Evolutionary conservation across 2,113 vertebrate species (phyloP), one percentile per base, ranked within the genome.

Genomic region (Prinia subflava): DNA sequence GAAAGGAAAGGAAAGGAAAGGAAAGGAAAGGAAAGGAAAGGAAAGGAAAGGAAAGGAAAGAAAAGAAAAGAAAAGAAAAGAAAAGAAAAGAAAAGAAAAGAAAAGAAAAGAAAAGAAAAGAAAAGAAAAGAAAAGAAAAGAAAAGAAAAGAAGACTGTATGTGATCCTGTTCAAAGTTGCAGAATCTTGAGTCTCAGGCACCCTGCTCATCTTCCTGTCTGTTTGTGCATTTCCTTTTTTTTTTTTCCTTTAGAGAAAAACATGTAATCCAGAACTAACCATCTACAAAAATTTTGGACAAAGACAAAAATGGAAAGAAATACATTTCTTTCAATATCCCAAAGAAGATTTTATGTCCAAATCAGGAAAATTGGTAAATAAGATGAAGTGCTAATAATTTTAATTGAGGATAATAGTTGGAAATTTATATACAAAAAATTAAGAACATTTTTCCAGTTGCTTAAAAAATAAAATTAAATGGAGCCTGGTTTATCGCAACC

Each of bases 101-200:
- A 6, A 21, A 20, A 30, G 0, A 9, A 23, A 24, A 9, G 0
- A 19, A 30, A 6, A 1, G 14, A 77, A 31, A 31, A 23, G 10
- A 0, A 9, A 19, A 24, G 20, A 41, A 42, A 6, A n/a, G n/a
- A 60, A 41, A 8, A 4, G 6, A 52, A 42, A 18, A 13, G 1
- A 7, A 24, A 18, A 28, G 0, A 14, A 22, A 24, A 11, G 0
- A 1, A 15, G 78, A 30, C 12, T 50, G 2, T 49, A 25, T 0
- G 1, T 49, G 35, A 69, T 52, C 7, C 23, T 70, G 10, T 33
- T 15, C 17, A 64, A 80, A 60, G 6, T 62, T 42, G 37, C 18
- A 49, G 31, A 69, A 46, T 60, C 10, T 63, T 25, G 18, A 23
- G 6, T 41, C 20, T 87, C 50, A 46, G 37, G 6, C 31, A 52